A percentile compares a stretch with the other conserved stretches of the same genome.
phyloP scores from a whole-genome alignment of 1,140 invertebrate species.

The Papilio polytes region DNA sequence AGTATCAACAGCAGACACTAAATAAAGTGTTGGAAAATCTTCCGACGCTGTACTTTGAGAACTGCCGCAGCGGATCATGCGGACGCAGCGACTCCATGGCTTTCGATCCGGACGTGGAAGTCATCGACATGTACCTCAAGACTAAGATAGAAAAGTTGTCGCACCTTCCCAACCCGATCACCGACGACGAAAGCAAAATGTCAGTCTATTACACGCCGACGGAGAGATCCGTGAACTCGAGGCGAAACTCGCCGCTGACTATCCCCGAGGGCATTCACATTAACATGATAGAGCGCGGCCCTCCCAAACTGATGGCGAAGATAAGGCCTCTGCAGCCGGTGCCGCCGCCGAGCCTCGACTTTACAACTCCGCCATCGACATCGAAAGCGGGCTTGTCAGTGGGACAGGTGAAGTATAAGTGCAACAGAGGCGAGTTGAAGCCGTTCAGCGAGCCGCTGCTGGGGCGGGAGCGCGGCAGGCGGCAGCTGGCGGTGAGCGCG shows the following conservation, averaged over 20 bases:
- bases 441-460: slow-evolving; percentile 78
- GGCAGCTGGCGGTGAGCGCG: slow-evolving; percentile 74
- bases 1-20: slow-evolving; percentile 96
- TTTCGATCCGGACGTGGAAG: slow-evolving; percentile 87
- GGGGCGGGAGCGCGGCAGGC: slow-evolving; percentile 59
- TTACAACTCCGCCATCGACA: slow-evolving; percentile 50
- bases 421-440: slow-evolving; percentile 60
- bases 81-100: slow-evolving; percentile 90
- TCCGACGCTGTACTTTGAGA: slow-evolving; percentile 96
- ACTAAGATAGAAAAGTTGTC: slow-evolving; percentile 85
- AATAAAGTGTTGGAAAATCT: slow-evolving; percentile 97
- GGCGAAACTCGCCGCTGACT: slow-evolving; percentile 68
- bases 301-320: slow-evolving; percentile 70
- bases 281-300: slow-evolving; percentile 85
- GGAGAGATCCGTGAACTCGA: slow-evolving; percentile 83
- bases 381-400: slow-evolving; percentile 47
- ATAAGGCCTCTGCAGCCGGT: slow-evolving; percentile 58
- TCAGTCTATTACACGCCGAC: slow-evolving; percentile 93
- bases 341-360: slow-evolving; percentile 50
- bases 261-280: slow-evolving; percentile 85
- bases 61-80: slow-evolving; percentile 94
- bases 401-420: slow-evolving; percentile 31
- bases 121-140: slow-evolving; percentile 87
- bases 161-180: slow-evolving; percentile 66
- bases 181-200: slow-evolving; percentile 86